Percentiles rank a stretch among this genome's conserved stretches.
phyloP scores from a whole-genome alignment of 2,888 invertebrate species.

The Hyles lineata region DNA sequence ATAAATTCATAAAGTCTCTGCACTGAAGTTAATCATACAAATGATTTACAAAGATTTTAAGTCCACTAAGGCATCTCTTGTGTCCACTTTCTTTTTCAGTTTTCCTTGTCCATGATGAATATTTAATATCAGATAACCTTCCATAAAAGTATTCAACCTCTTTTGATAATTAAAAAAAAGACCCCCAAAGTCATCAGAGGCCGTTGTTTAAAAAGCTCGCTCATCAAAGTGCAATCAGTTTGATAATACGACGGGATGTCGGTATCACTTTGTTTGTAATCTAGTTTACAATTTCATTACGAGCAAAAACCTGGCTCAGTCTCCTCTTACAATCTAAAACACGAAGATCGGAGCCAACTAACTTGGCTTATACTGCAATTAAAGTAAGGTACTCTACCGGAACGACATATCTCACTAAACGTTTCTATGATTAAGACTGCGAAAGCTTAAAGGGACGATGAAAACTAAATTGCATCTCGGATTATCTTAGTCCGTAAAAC shows the following conservation, averaged over 20 bases:
- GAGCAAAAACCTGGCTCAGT: slow-evolving; percentile 65
- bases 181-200: neutral
- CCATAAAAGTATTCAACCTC: too few species aligned
- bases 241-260: slow-evolving; percentile 43
- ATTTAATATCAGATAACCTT: too few species aligned
- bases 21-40: neutral
- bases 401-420: slow-evolving; percentile 79
- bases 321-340: slow-evolving; percentile 70
- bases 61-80: neutral
- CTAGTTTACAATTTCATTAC: slow-evolving; percentile 68
- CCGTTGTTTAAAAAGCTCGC: neutral
- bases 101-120: too few species aligned
- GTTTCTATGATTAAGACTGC: slow-evolving; percentile 74
- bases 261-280: slow-evolving; percentile 47
- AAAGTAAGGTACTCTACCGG: slow-evolving; percentile 76
- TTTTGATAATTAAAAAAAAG: too few species aligned
- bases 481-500: neutral
- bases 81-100: neutral
- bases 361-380: slow-evolving; percentile 73
- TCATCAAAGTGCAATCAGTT: neutral
- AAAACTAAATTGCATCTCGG: too few species aligned
- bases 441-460: slow-evolving; percentile 17
- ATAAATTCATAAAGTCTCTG: neutral
- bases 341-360: slow-evolving; percentile 67
- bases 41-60: slow-evolving; percentile 1